Base-by-base conservation (phyloP, 2,888 invertebrate species). In the Phrixothrix hirtus region DNA sequence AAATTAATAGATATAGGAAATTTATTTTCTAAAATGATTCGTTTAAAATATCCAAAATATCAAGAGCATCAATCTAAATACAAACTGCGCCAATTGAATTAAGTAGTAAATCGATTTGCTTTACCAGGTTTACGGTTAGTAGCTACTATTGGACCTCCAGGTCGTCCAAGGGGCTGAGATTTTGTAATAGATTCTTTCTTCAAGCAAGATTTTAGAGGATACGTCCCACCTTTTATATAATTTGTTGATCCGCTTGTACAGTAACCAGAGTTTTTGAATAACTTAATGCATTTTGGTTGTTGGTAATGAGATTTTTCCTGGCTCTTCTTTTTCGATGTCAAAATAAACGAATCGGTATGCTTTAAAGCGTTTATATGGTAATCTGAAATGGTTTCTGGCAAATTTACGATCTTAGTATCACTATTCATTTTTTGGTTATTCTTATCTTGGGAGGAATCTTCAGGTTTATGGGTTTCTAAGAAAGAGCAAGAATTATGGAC, bases 341-440 rank as follows among this genome's bases (percentile, higher is more conserved):
- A 58, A 41, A 70, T 67, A 31, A 70, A 63, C 10, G 73, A 73
- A 60, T 72, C 71, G 9, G 68, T 72, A 43, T 70, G 70, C 42
- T 64, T 64, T 5, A 70, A 45, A 45, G 2, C 15, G 6, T 10
- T 12, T 11, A 32, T 9, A 59, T 49, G 39, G 37, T 44, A 10
- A n/a, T 53, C 29, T 1, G 27, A 32, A 42, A 34, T 35, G 29
- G 2, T 7, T 11, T 11, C 29, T 10, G 9, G 29, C 9, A 10
- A 29, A 21, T 21, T 29, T 7, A 17, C 25, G 16, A 15, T 34
- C 9, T 34, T 13, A 9, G 13, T 14, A 6, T 27, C 27, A 27
- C 27, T 27, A 10, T 5, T 5, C 9, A 11, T 5, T 7, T 9
- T 9, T 9, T 27, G 3, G 21, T 21, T 21, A 7, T 21, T 21